Conservation (phyloP, 2,797 vertebrate species). For the Myotis planiceps region DNA sequence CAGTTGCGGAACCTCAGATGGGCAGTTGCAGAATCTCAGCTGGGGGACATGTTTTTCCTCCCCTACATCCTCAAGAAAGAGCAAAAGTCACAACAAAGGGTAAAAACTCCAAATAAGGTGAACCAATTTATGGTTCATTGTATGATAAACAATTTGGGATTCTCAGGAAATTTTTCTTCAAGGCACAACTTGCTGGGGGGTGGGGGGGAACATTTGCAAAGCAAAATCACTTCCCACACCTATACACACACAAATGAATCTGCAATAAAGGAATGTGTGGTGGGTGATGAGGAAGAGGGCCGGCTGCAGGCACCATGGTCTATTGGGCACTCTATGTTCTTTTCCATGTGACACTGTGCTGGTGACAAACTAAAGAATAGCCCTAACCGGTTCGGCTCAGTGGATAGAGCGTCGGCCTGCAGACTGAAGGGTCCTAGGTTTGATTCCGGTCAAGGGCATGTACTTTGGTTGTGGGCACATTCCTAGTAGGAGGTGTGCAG, state of each 20-base stretch:
- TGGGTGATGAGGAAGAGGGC: neutral
- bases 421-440: too few relatives aligned
- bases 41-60: neutral
- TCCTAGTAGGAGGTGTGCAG: too few relatives aligned
- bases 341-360: neutral
- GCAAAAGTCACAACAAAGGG: neutral
- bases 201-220: neutral
- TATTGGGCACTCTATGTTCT: neutral
- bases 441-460: too few relatives aligned
- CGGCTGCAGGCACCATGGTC: neutral
- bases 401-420: too few relatives aligned
- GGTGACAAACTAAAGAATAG: neutral
- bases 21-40: neutral
- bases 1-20: neutral
- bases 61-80: neutral
- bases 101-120: neutral
- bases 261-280: neutral
- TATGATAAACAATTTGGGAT: neutral
- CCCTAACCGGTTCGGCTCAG: too few relatives aligned
- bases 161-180: neutral
- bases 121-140: neutral
- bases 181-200: neutral
- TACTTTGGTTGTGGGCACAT: too few relatives aligned
- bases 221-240: neutral
- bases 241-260: neutral